Base-by-base conservation (phyloP, 2,113 vertebrate genomes). In the Erythrocebus patas region DNA sequence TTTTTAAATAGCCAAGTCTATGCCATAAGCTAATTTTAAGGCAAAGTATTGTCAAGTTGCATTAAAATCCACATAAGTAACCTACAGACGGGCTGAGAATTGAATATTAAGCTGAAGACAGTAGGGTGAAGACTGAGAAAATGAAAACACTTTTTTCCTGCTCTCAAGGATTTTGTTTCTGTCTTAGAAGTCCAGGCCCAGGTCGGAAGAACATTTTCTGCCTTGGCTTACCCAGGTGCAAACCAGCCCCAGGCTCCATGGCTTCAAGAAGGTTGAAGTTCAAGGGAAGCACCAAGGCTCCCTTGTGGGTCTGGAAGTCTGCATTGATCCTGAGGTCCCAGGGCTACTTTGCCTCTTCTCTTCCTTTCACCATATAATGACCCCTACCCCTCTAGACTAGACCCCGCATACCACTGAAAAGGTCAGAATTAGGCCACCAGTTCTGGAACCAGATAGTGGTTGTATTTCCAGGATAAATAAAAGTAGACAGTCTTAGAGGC, bases 391-490 rank as follows among this genome's bases (percentile, higher is more conserved):
- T 52, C 38, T 64, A 16, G 48, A 32, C 40, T 20, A 86, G 52
- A 93, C 20, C 38, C 61, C 73, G 16, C 13, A 9, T 8, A 4
- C 85, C 45, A 88, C 8, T 0, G 30, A 5, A 40, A 48, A 75
- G 18, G 55, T 40, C 59, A 89, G 87, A 81, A 43, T 9, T 70
- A 68, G 81, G 79, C 20, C 61, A 59, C 17, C 32, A 78, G 86
- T 38, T 78, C 55, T 57, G 16, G 27, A 81, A 66, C 0, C 48
- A 30, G 30, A 35, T 6, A 35, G 48, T 27, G 13, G 66, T 72
- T 89, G 9, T 35, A 22, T 97, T 90, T 93, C 75, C 52, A 86
- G 55, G n/a, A 83, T 83, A 90, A 96, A 83, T 86, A 50, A 75
- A 87, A 79, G 48, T 3, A 48, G 32, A 73, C 20, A 7, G 68